These are phyloP conservation scores for Penaeus vannamei DNA, from an alignment of 1,140 invertebrate genomes.

Conservation along the genomic window DNA sequence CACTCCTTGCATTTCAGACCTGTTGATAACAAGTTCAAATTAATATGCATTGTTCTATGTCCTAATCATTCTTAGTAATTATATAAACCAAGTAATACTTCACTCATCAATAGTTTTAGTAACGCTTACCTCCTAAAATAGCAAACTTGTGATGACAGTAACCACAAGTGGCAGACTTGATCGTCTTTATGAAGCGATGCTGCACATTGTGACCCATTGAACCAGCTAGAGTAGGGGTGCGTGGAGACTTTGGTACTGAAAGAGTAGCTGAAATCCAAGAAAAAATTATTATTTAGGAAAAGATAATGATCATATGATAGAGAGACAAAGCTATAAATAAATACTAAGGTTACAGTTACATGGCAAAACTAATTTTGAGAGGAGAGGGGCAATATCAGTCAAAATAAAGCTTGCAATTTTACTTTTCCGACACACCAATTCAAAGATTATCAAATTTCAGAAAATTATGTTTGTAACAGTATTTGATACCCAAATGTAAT, in stretches of 20 bases:
- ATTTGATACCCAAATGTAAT: too few relatives aligned
- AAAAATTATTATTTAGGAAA: not conserved
- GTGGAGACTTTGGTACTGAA: conserved; percentile 80
- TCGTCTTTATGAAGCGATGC: conserved; percentile 90
- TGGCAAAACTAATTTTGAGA: too few relatives aligned
- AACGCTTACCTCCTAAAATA: conserved; percentile 72
- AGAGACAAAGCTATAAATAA: not conserved
- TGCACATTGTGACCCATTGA: conserved; percentile 92
- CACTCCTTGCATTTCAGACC: conserved; percentile 93
- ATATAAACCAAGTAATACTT: not conserved
- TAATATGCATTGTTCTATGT: not conserved
- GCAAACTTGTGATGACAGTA: conserved; percentile 93
- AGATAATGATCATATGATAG: not conserved
- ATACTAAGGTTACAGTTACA: too few relatives aligned
- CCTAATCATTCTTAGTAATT: not conserved
- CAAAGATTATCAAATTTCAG: too few relatives aligned
- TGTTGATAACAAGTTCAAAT: conserved; percentile 55
- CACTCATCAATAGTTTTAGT: not conserved
- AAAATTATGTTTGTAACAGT: too few relatives aligned
- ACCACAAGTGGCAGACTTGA: conserved; percentile 91
- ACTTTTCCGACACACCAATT: too few relatives aligned
- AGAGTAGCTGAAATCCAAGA: conserved; percentile 72
- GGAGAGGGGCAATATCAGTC: too few relatives aligned
- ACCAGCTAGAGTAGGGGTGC: conserved; percentile 73
- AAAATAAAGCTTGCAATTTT: too few relatives aligned